Conservation (phyloP, 2,888 invertebrate species). For the Napeogenes inachia region DNA sequence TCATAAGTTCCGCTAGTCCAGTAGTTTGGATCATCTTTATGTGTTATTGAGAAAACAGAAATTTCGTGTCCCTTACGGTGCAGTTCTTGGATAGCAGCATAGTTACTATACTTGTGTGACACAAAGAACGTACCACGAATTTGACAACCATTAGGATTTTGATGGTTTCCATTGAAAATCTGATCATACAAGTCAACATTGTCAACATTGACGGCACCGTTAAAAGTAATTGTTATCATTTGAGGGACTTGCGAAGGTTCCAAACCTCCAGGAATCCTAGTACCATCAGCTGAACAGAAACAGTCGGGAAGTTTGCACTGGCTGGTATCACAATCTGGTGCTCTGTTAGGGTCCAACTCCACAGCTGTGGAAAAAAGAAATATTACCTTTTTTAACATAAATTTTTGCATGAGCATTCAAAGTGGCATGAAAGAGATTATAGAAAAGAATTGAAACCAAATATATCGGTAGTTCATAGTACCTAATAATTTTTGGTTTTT, state of each 20-base stretch:
- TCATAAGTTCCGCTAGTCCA: constrained; percentile 93
- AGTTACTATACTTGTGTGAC: constrained; percentile 94
- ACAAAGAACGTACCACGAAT: constrained; percentile 94
- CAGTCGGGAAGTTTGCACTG: constrained; percentile 94
- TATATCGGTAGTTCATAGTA: too few species aligned
- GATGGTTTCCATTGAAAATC: constrained; percentile 89
- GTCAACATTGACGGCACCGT: constrained; percentile 94
- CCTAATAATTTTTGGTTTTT: background rate
- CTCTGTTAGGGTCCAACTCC: constrained; percentile 92
- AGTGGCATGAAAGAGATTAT: too few species aligned
- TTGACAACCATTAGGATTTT: constrained; percentile 93
- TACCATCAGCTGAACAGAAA: constrained; percentile 95
- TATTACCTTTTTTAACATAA: too few species aligned
- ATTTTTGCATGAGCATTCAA: too few species aligned
- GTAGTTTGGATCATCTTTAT: constrained; percentile 94
- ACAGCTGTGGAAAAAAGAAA: constrained; percentile 80
- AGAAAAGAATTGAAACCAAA: too few species aligned
- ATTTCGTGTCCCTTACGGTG: constrained; percentile 95
- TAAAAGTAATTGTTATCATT: constrained; percentile 95
- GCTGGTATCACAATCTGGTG: constrained; percentile 92
- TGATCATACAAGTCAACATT: constrained; percentile 95
- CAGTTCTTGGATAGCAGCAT: constrained; percentile 92
- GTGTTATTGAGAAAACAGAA: constrained; percentile 93
- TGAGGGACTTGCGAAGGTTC: constrained; percentile 92
- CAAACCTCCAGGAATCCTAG: constrained; percentile 89